Evolutionary conservation across 2,113 vertebrate genomes (phyloP), one percentile per base, ranked within the genome.

Genomic region (Clinocottus analis): DNA sequence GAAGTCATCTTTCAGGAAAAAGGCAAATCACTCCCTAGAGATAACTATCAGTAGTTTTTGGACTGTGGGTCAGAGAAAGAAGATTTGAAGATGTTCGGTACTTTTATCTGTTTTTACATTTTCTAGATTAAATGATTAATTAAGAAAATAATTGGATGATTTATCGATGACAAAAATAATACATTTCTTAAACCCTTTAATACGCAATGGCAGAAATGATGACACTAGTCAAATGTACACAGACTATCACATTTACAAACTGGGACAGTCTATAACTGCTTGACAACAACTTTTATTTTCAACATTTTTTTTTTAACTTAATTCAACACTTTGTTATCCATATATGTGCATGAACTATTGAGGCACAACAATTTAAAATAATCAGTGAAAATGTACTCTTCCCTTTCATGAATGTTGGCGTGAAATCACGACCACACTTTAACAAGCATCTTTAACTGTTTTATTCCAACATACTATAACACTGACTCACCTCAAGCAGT

Each of bases 401-500:
- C 10, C 13, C 21, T 0, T 14, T 58, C 35, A 41, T 13, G 41
- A 13, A n/a, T 13, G 25, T 45, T 8, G 5, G 41, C 6, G 29
- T 23, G 27, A 66, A 31, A 66, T 31, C 8, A 25, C 39, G 0
- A 70, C 43, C 45, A 41, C 25, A 33, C 12, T 11, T 16, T n/a
- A 11, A 3, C 1, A 0, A 19, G 5, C 27, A 19, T 21, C 12
- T 33, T 23, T 12, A 23, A 23, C 7, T 0, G 8, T 55, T 79
- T 56, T 23, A 33, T 23, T 61, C 7, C 2, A 13, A 56, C 25
- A 10, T 9, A 49, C 8, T 68, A 7, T 51, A 16, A 45, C 45
- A 58, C 21, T 23, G 23, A 1, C 79, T 84, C 85, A 99, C 98
- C 95, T 99, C 97, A 90, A 99, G 96, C 45, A 96, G 93, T 82